Percentiles rank a stretch among this genome's conserved stretches.
These are phyloP conservation scores for Eristalis intricaria DNA, from an alignment of 2,888 invertebrate genomes.

Conservation along the genomic window DNA sequence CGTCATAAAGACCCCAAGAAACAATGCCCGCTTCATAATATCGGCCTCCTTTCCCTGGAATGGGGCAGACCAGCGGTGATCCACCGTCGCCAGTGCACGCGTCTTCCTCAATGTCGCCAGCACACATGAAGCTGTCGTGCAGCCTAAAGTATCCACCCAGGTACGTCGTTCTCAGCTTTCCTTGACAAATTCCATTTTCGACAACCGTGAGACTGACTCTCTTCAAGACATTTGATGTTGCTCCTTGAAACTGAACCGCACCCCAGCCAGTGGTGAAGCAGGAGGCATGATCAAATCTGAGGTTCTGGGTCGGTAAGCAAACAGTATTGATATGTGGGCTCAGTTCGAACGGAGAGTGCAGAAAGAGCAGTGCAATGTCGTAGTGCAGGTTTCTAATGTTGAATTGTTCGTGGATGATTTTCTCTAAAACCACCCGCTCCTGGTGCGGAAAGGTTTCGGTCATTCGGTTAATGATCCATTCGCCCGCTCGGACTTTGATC, in stretches of 20 bases:
- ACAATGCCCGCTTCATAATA: constrained; percentile 76
- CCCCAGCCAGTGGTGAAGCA: constrained; percentile 80
- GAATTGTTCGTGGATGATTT: constrained; percentile 85
- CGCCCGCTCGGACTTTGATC: constrained; percentile 86
- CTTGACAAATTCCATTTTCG: constrained; percentile 81
- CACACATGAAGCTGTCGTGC: constrained; percentile 87
- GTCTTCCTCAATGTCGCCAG: constrained; percentile 84
- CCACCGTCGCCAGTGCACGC: constrained; percentile 85
- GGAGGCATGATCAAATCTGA: constrained; percentile 77
- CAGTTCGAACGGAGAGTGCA: constrained; percentile 84
- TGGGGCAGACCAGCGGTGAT: constrained; percentile 86
- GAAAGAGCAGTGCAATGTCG: constrained; percentile 88
- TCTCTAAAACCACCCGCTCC: constrained; percentile 84
- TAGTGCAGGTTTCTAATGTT: constrained; percentile 86
- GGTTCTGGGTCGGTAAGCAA: constrained; percentile 84
- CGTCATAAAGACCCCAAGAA: constrained; percentile 90
- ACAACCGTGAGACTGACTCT: constrained; percentile 88
- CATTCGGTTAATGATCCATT: constrained; percentile 91
- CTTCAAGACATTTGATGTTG: constrained; percentile 85
- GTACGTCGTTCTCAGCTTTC: constrained; percentile 84
- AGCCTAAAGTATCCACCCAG: constrained; percentile 86
- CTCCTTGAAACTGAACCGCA: constrained; percentile 76
- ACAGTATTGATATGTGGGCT: constrained; percentile 86
- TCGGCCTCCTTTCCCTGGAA: constrained; percentile 80
- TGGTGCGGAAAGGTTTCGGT: constrained; percentile 87